Conservation (phyloP, 2,113 vertebrate genomes). For the Vulpes lagopus region DNA sequence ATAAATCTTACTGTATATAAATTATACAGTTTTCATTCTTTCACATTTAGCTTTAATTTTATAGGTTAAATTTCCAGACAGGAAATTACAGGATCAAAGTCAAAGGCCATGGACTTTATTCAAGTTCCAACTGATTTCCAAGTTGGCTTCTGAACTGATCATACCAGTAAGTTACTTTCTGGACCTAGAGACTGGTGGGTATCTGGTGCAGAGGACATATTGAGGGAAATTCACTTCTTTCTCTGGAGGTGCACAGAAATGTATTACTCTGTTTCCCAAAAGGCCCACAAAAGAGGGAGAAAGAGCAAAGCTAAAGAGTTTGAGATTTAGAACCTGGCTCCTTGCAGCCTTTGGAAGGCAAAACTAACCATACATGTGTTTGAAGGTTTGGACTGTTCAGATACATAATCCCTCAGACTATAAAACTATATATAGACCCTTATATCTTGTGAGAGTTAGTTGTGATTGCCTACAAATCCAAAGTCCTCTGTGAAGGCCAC, state of each 20-base stretch:
- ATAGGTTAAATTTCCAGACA: background rate
- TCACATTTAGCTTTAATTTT: conserved; percentile 40
- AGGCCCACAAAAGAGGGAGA: background rate
- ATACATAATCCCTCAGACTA: background rate
- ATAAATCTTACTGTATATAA: background rate
- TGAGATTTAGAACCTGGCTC: background rate
- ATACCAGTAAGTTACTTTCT: background rate
- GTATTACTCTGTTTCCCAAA: background rate
- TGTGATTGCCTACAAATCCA: background rate
- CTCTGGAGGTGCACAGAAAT: background rate
- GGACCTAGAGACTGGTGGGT: background rate
- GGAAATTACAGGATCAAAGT: conserved; percentile 19
- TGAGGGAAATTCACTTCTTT: background rate
- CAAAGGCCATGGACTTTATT: background rate
- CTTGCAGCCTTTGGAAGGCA: background rate
- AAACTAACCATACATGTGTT: background rate
- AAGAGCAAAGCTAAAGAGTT: background rate
- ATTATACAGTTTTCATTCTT: background rate
- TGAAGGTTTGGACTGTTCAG: background rate
- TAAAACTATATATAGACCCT: background rate
- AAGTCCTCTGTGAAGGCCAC: background rate
- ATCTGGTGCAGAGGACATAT: background rate
- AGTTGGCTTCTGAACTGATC: background rate
- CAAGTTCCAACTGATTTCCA: background rate
- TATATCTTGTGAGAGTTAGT: background rate